Conservation (phyloP, 1,140 invertebrate genomes). For the Teleopsis dalmanni region DNA sequence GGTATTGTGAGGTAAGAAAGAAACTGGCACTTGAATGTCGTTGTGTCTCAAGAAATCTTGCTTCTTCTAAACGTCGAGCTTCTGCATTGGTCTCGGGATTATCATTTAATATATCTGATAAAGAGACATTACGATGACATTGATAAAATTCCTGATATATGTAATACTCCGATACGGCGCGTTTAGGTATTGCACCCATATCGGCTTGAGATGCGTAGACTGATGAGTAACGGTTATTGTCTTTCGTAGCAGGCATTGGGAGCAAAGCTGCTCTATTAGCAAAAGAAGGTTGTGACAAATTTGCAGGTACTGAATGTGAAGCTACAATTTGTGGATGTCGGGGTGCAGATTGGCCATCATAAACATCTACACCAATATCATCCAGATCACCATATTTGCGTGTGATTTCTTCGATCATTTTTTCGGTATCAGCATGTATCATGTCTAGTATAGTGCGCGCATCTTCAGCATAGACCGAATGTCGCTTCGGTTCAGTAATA, state of each 20-base stretch:
- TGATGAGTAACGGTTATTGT: no score
- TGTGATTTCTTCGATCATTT: conserved; percentile 56
- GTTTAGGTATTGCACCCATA: conserved; percentile 47
- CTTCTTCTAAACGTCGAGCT: conserved; percentile 28
- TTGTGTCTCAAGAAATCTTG: conserved; percentile 44
- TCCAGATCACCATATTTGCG: conserved; percentile 55
- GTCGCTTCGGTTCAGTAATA: conserved; percentile 32
- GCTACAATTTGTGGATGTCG: conserved; percentile 16
- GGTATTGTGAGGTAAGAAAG: conserved; percentile 51
- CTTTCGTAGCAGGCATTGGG: conserved; percentile 3
- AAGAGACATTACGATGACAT: conserved; percentile 37
- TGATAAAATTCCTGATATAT: conserved; percentile 52
- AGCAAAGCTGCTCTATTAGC: neutral
- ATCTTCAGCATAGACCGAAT: conserved; percentile 47
- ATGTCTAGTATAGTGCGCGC: conserved; percentile 53
- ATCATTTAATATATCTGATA: conserved; percentile 36
- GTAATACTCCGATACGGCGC: conserved; percentile 69
- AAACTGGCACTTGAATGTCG: conserved; percentile 57
- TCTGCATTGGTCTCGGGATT: conserved; percentile 31
- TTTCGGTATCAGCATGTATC: conserved; percentile 54
- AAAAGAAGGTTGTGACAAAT: conserved; percentile 15
- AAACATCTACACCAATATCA: conserved; percentile 39
- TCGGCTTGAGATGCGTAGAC: conserved; percentile 9
- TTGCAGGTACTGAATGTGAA: conserved; percentile 31
- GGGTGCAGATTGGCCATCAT: conserved; percentile 22